phyloP scores from a whole-genome alignment of 1,140 invertebrate species.

The Calliphora vicina region DNA sequence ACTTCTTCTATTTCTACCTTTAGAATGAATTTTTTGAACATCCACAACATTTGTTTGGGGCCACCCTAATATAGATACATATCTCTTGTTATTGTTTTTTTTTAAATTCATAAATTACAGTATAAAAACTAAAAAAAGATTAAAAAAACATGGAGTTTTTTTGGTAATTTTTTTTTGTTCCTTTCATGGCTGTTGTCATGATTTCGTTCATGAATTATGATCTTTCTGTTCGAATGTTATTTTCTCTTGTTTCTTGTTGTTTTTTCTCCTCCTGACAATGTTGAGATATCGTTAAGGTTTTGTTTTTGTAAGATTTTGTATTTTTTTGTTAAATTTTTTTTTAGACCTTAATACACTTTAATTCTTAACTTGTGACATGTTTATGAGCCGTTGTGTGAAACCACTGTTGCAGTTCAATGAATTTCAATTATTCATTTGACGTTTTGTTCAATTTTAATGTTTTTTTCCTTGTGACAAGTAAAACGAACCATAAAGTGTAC shows the following conservation, averaged over 20 bases:
- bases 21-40: no score
- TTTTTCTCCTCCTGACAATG: not conserved
- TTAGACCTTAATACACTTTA: constrained; percentile 9
- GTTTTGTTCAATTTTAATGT: not conserved
- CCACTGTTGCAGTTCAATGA: constrained; percentile 19
- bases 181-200: not conserved
- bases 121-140: not conserved
- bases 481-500: not conserved
- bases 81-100: no score
- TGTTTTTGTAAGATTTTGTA: not conserved
- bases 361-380: constrained; percentile 15
- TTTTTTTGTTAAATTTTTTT: no score
- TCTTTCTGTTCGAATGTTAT: not conserved
- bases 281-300: not conserved
- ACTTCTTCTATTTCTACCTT: no score
- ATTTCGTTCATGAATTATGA: constrained; percentile 14
- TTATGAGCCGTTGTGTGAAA: not conserved
- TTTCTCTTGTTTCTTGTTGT: not conserved
- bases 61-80: no score
- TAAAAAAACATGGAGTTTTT: not conserved
- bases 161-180: not conserved
- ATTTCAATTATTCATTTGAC: constrained; percentile 20
- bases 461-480: not conserved
- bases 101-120: no score
- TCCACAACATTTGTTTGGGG: no score